Evolutionary conservation across 2,888 invertebrate species (phyloP), one percentile per base, ranked within the genome.

Genomic region (Conistra vaccinii): DNA sequence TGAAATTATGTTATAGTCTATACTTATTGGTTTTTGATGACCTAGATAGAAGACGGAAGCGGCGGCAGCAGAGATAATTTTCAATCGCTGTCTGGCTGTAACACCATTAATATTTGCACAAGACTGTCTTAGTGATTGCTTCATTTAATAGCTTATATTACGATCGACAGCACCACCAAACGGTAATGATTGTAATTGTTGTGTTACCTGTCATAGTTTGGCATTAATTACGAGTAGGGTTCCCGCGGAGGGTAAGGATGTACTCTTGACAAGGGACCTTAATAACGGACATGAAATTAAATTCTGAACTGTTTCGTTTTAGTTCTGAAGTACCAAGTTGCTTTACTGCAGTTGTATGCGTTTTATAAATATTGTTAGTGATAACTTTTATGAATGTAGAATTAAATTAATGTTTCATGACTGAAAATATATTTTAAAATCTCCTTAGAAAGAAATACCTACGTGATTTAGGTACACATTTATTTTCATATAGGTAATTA

Each of bases 201-300:
- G 61, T 81, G 79, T 81, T 80, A 80, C 69, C 80, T 82, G 86
- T 85, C 85, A 86, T 77, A 77, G 69, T 80, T 77, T 75, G 74
- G 51, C 85, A 80, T 85, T 85, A 60, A 85, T 84, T 82, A 77
- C 73, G 85, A 86, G 76, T 62, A 84, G 82, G 85, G 86, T 84
- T 48, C 67, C 70, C 74, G 62, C 57, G 35, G 55, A 74, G 60
- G 61, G 60, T 58, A 32, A 67, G 60, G 57, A 48, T 17, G 53
- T 61, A 73, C 61, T 45, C 62, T 61, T 75, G 80, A 85, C 86
- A 73, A 85, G 74, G 78, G 78, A 66, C 71, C 77, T 62, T 73
- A 74, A 78, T 79, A 85, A 66, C 29, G 60, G 73, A 78, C 61
- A 58, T 45, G 60, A 78, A 68, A 75, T 75, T 75, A 35, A 73